These are phyloP conservation scores for Dicyrtomina minuta DNA, from an alignment of 2,888 invertebrate genomes.

Conservation along the genomic window DNA sequence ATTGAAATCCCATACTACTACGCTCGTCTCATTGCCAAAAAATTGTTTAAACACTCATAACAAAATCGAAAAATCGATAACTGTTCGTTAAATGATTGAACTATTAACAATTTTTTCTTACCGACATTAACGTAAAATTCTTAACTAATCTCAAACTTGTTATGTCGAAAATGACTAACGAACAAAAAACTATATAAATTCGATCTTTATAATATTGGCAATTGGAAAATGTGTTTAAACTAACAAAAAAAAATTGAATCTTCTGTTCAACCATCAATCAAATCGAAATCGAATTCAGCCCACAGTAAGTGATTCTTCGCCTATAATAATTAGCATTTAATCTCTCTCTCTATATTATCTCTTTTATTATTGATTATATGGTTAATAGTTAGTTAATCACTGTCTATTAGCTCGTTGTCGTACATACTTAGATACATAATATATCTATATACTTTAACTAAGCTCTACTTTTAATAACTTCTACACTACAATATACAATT, in stretches of 20 bases:
- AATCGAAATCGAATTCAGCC: constrained; percentile 10
- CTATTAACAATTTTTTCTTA: not conserved
- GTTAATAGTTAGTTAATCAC: not conserved
- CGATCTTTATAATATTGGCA: constrained; percentile 3
- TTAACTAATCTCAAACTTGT: too few species aligned
- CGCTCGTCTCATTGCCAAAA: not conserved
- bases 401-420: too few species aligned
- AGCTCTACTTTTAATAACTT: too few species aligned
- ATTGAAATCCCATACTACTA: not conserved
- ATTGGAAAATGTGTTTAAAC: constrained; percentile 12
- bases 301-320: constrained; percentile 34
- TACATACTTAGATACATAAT: not conserved
- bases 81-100: too few species aligned
- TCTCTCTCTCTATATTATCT: constrained; percentile 13
- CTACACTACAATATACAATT: too few species aligned
- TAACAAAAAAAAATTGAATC: constrained; percentile 4
- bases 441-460: not conserved
- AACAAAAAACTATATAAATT: not conserved
- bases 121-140: too few species aligned
- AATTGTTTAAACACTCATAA: not conserved
- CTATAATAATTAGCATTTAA: not conserved
- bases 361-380: constrained; percentile 7
- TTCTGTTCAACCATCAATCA: constrained; percentile 12
- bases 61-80: too few species aligned
- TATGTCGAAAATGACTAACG: too few species aligned